Conservation (phyloP, 2,113 vertebrate species). For the Clarias magur region DNA sequence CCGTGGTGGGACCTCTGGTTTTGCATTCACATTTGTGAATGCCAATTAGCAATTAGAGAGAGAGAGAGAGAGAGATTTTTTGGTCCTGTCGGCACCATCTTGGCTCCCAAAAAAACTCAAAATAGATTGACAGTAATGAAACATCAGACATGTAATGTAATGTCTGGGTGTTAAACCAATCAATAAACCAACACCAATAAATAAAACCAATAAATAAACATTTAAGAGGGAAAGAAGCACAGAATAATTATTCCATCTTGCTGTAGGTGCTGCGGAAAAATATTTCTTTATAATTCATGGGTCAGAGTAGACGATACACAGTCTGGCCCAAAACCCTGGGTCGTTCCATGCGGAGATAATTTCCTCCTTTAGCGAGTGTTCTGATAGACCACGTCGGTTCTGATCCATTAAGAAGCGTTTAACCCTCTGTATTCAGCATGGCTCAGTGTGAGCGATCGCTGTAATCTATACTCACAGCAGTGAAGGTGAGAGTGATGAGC, state of each 20-base stretch:
- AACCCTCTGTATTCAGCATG: no score
- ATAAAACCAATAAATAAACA: background rate
- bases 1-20: no score
- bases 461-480: constrained; percentile 80
- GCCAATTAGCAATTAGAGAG: no score
- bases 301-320: background rate
- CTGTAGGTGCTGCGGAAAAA: background rate
- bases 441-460: no score
- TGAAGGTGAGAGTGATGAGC: constrained; percentile 82
- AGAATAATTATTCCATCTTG: background rate
- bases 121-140: background rate
- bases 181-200: background rate
- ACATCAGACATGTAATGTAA: background rate
- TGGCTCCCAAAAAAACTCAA: background rate
- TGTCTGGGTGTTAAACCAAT: no score
- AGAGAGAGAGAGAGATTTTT: no score
- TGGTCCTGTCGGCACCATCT: background rate
- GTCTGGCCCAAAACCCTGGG: no score
- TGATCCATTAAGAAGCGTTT: no score
- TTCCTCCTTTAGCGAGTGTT: no score
- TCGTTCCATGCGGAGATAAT: no score
- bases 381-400: no score
- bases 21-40: background rate
- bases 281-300: background rate
- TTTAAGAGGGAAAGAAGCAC: background rate